Evolutionary conservation across 2,113 vertebrate genomes (phyloP).

Genomic region (Tachycineta bicolor): DNA sequence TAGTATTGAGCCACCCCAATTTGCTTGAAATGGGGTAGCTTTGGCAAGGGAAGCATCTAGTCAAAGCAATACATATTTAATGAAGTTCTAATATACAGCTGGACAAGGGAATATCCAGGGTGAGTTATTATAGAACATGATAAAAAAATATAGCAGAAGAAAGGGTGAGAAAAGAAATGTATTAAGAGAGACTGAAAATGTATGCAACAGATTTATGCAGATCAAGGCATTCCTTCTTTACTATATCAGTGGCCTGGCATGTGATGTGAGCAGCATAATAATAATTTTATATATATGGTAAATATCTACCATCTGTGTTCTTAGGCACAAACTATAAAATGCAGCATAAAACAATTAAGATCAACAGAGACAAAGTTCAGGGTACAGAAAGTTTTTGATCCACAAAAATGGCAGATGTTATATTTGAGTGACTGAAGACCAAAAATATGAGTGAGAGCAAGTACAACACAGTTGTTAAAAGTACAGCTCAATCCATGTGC

Average conservation of each 20-base stretch:
- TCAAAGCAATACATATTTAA: neutral
- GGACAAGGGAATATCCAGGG: neutral
- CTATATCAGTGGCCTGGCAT: constrained; percentile 37
- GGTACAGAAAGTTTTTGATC: constrained; percentile 39
- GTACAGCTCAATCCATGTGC: neutral
- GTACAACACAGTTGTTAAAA: neutral
- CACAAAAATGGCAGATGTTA: constrained; percentile 34
- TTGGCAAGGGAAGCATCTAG: neutral
- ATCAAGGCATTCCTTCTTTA: constrained; percentile 62
- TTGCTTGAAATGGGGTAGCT: neutral
- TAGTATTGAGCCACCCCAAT: neutral
- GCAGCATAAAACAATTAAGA: constrained; percentile 61
- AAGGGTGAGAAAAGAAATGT: neutral
- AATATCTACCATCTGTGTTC: constrained; percentile 66
- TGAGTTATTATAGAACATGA: neutral
- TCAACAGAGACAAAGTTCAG: constrained; percentile 40
- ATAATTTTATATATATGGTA: constrained; percentile 50
- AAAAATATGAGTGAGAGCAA: constrained; percentile 6
- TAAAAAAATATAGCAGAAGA: neutral
- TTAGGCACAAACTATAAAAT: constrained; percentile 16
- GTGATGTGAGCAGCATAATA: constrained; percentile 53
- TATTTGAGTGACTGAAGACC: constrained; percentile 13
- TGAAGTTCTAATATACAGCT: neutral
- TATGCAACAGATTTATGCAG: constrained; percentile 37
- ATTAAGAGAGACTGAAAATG: neutral